Base-by-base conservation (phyloP, 2,888 invertebrate species). In the Zygaena filipendulae region DNA sequence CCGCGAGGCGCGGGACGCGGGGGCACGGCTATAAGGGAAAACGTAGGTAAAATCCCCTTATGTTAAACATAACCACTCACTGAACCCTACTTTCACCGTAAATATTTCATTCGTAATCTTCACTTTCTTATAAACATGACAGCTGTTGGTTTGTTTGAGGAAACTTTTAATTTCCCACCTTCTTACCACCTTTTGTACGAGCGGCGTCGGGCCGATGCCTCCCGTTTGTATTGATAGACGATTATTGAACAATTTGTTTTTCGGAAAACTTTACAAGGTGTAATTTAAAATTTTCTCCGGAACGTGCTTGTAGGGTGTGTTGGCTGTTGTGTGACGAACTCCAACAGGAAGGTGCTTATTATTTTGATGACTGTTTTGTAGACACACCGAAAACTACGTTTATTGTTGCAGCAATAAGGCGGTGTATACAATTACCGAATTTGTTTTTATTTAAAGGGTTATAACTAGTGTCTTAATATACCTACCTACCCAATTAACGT, bases 101-200 rank as follows among this genome's bases (percentile, higher is more conserved):
- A 77, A 79, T 79, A 79, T 75, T 79, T 77, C 72, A 79, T 79
- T 72, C 56, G 70, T 72, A 71, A 75, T 74, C 74, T 72, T 72
- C 74, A 72, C 67, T 75, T 69, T 72, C 70, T 69, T 67, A 74
- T 69, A 71, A 70, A 74, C 75, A 72, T 75, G 77, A 75, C 75
- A 77, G 75, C 71, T 74, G 79, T 67, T 69, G 66, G 69, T 74
- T 68, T 72, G 67, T 77, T 72, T 68, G 59, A 56, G 67, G 63
- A 72, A 75, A 75, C 74, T 77, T 77, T 79, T 77, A 79, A 79
- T 79, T 77, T 63, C 58, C 60, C 63, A 62, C 52, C 69, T 62
- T 67, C 56, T 51, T 51, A 43, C 52, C 52, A 56, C 54, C 69
- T 64, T 67, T 70, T 71, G 67, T 72, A 58, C 16, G 16, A 7